A percentile compares a stretch with the other conserved stretches of the same genome.
Conservation (phyloP, 2,888 invertebrate species). For the Lepidochitona cinerea region DNA sequence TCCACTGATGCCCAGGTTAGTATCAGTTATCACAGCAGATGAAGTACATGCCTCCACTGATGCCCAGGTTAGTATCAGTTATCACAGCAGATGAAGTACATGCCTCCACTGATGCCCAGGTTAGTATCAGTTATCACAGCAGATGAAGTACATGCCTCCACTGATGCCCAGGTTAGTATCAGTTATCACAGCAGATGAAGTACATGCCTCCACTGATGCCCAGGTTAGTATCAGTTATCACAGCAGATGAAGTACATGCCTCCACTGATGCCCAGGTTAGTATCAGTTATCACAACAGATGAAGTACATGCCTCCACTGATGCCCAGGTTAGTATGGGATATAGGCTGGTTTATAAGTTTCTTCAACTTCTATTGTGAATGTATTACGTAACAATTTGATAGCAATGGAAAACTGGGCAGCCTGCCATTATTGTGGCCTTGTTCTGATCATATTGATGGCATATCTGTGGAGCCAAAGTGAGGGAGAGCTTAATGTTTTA, state of each 20-base stretch:
- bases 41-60: constrained; percentile 46
- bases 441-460: no score
- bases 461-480: no score
- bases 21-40: constrained; percentile 57
- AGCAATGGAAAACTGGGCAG: no score
- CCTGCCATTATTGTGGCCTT: no score
- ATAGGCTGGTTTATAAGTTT: no score
- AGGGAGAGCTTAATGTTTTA: no score
- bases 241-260: constrained; percentile 45
- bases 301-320: no score
- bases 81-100: constrained; percentile 47
- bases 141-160: constrained; percentile 45
- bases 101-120: constrained; percentile 58
- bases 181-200: constrained; percentile 52
- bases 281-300: no score
- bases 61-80: constrained; percentile 59
- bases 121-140: constrained; percentile 58
- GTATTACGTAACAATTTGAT: no score
- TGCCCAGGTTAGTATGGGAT: constrained; percentile 58
- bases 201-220: constrained; percentile 52
- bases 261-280: constrained; percentile 59
- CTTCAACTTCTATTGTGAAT: no score
- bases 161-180: constrained; percentile 57
- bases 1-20: constrained; percentile 57
- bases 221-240: constrained; percentile 59